Base-by-base conservation (phyloP, 2,113 vertebrate genomes). In the Amblyopsis rosae region DNA sequence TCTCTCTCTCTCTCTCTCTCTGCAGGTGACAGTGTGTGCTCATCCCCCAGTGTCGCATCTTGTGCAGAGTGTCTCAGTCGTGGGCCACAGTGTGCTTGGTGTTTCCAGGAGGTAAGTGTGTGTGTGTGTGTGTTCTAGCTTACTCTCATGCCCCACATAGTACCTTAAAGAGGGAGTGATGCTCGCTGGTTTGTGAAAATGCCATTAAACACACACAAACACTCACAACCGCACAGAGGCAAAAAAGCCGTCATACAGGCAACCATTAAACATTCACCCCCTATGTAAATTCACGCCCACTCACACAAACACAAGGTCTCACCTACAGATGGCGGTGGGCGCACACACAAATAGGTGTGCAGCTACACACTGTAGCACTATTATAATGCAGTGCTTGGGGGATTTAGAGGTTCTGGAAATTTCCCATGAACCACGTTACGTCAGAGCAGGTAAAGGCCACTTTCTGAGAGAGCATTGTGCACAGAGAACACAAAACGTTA, bases 1-100 rank as follows among this genome's bases (percentile, higher is more conserved):
- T 33, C 26, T 16, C n/a, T 58, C 6, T 62, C 8, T 69, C 11
- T 67, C 9, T 45, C 45, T 54, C 49, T 46, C 32, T 68, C 67
- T 65, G 3, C 92, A 98, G 96, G 88, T 81, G 91, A 94, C 85
- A 94, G 92, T 84, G 89, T 79, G 84, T 99, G 98, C 82, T 70
- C 78, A 72, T 93, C 94, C 74, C 91, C 95, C 4, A 85, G 90
- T 69, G 81, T 93, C 78, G 89, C 76, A 19, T 94, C 95, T 19
- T 99, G 98, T 62, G 70, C 89, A 67, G 93, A 92, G 78, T 99
- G 98, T 81, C 93, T 99, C 70, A 86, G 86, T 35, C 92, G 93
- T 76, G 95, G 95, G 79, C 96, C 97, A 19, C 94, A 97, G 82
- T 99, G 98, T 16, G 94, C 94, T 84, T 99, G 98, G 98, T 99